Conservation (phyloP, 92 coral and sea anemone genomes). For the Actinostola sp. region DNA sequence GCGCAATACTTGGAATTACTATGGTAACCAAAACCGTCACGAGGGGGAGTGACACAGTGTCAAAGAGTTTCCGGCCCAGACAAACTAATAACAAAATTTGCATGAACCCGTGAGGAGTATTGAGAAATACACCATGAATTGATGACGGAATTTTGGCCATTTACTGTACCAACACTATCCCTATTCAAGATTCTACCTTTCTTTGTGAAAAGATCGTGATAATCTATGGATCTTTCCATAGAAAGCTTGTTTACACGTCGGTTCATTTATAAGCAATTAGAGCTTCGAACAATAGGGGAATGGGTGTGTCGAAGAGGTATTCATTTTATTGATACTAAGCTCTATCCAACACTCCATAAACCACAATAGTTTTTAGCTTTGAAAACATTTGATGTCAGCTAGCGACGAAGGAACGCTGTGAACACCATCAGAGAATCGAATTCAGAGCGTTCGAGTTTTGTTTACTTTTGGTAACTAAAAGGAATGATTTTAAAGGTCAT, state of each 20-base stretch:
- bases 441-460: neutral
- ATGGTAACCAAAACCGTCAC: constrained; percentile 35
- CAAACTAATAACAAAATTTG: constrained; percentile 40
- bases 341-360: constrained; percentile 11
- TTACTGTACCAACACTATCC: neutral
- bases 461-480: constrained; percentile 3
- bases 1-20: constrained; percentile 34
- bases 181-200: neutral
- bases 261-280: constrained; percentile 29
- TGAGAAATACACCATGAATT: constrained; percentile 8
- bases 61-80: constrained; percentile 76
- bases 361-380: neutral
- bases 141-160: neutral
- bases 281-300: constrained; percentile 34
- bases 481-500: constrained; percentile 5
- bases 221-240: neutral
- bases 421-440: neutral
- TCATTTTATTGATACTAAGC: constrained; percentile 40
- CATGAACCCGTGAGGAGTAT: constrained; percentile 30
- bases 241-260: constrained; percentile 16
- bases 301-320: constrained; percentile 69
- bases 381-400: neutral
- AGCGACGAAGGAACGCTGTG: neutral
- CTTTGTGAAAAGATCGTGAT: neutral
- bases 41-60: constrained; percentile 67